These are phyloP conservation scores for Chiloscyllium plagiosum DNA, from an alignment of 2,113 vertebrate genomes.

Conservation along the genomic window DNA sequence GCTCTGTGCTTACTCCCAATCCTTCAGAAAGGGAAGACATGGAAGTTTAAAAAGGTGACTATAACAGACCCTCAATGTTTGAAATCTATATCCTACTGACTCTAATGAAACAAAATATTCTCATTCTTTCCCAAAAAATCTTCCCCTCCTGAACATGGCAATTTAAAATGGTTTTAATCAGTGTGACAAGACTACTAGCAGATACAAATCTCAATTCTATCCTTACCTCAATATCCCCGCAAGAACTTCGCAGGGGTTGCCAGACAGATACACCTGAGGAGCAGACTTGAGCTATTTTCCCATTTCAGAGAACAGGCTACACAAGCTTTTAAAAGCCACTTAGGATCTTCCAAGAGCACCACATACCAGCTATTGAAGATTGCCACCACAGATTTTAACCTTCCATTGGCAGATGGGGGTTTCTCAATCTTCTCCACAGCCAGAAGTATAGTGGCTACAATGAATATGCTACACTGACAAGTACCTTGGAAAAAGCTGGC, in stretches of 20 bases:
- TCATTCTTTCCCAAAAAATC: background rate
- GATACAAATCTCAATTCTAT: background rate
- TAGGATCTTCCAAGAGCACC: background rate
- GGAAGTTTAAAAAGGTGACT: background rate
- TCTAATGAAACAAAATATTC: background rate
- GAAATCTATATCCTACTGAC: background rate
- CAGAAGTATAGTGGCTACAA: background rate
- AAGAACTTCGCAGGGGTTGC: background rate
- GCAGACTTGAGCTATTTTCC: background rate
- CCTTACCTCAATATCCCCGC: background rate
- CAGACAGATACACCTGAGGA: background rate
- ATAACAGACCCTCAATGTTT: background rate
- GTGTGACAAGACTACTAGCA: background rate
- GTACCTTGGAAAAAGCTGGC: background rate
- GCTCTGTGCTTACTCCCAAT: background rate
- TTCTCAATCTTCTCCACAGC: background rate
- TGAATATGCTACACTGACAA: background rate
- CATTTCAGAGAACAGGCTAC: background rate
- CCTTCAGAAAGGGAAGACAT: background rate
- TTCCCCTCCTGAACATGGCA: background rate
- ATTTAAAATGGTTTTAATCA: background rate
- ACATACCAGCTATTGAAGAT: background rate
- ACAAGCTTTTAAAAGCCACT: background rate
- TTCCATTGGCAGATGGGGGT: background rate
- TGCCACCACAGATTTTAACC: background rate